A percentile compares a stretch with the other conserved stretches of the same genome.
Evolutionary conservation across 2,113 vertebrate species (phyloP).

Genomic region (Hemiprocne comata): DNA sequence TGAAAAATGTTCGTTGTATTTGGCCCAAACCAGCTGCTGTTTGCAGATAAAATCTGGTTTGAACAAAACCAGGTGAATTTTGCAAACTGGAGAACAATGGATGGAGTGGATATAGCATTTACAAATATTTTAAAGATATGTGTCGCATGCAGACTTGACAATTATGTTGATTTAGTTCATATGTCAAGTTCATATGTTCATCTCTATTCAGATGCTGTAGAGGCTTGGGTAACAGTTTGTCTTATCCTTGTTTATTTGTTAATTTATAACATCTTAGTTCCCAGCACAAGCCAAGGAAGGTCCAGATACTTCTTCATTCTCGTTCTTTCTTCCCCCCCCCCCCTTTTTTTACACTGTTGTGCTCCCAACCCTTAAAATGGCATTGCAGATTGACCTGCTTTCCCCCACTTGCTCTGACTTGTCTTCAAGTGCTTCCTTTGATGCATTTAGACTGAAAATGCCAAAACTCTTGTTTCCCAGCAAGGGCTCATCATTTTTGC

Average conservation of each 20-base stretch:
- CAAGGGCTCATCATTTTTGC: not conserved
- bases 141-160: not conserved
- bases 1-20: slow-evolving; percentile 43
- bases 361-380: not conserved
- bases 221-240: slow-evolving; percentile 13
- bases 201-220: not conserved
- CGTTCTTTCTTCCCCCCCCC: too few species aligned
- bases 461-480: slow-evolving; percentile 21
- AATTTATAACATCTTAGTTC: slow-evolving; percentile 33
- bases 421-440: slow-evolving; percentile 4
- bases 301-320: not conserved
- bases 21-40: slow-evolving; percentile 39
- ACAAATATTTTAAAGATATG: not conserved
- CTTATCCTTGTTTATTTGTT: slow-evolving; percentile 30
- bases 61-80: slow-evolving; percentile 39
- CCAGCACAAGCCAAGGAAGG: not conserved
- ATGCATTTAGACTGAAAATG: slow-evolving; percentile 14
- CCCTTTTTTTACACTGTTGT: not conserved
- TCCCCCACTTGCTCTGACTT: slow-evolving; percentile 7
- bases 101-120: not conserved
- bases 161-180: slow-evolving; percentile 20
- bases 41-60: slow-evolving; percentile 49
- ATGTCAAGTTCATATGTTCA: not conserved
- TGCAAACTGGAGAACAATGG: not conserved
- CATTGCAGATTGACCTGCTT: slow-evolving; percentile 4